These are phyloP conservation scores for Lycophotia porphyrea DNA, from an alignment of 2,888 invertebrate species.

Conservation along the genomic window DNA sequence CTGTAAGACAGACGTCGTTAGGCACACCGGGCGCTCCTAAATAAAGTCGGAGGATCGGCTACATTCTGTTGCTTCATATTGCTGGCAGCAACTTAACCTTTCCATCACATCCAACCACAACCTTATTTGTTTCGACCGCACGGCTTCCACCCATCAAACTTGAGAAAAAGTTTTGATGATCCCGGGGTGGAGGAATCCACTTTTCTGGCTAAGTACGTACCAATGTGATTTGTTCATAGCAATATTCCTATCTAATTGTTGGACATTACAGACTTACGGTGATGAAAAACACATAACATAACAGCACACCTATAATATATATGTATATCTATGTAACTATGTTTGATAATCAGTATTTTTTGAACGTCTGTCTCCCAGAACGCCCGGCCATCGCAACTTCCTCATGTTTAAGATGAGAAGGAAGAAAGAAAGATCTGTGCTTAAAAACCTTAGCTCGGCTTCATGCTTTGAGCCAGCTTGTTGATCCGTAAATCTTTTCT, in stretches of 20 bases:
- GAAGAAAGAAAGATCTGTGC: background rate
- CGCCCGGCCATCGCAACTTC: background rate
- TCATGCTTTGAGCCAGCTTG: background rate
- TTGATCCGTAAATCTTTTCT: background rate
- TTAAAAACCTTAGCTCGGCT: background rate
- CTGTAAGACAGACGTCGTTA: conserved; percentile 63
- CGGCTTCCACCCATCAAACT: conserved; percentile 17
- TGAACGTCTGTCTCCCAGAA: background rate
- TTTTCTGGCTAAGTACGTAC: background rate
- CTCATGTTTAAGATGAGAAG: background rate
- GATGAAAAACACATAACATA: background rate
- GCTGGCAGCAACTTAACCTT: conserved; percentile 57
- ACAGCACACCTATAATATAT: background rate
- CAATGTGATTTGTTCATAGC: background rate
- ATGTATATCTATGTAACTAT: too few relatives aligned
- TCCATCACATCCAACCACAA: conserved; percentile 54
- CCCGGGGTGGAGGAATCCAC: background rate
- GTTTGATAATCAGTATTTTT: background rate
- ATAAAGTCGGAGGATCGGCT: conserved; percentile 63
- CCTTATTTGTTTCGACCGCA: conserved; percentile 33
- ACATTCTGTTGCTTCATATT: conserved; percentile 62
- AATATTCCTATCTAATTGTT: background rate
- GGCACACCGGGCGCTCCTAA: conserved; percentile 66
- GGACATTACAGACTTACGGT: background rate
- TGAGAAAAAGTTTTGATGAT: background rate